These are phyloP conservation scores for Paramormyrops kingsleyae DNA, from an alignment of 2,113 vertebrate species.

Conservation along the genomic window DNA sequence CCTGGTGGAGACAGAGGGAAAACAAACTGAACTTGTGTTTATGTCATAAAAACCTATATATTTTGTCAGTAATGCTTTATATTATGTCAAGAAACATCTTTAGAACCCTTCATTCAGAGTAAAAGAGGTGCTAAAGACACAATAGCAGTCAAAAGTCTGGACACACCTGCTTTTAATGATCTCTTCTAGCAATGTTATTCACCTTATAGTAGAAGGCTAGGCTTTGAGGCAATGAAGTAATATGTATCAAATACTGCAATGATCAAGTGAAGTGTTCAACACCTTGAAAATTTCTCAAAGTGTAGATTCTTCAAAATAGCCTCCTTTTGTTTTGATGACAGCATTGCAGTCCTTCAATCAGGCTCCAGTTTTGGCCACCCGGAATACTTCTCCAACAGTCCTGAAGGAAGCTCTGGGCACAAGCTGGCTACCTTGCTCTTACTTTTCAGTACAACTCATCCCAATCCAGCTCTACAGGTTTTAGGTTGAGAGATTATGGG, in stretches of 20 bases:
- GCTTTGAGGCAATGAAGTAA: neutral
- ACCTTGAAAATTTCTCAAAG: neutral
- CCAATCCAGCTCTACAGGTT: neutral
- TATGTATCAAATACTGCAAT: neutral
- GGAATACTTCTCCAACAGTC: neutral
- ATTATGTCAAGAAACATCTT: neutral
- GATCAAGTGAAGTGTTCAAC: neutral
- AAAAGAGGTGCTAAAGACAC: neutral
- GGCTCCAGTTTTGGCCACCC: neutral
- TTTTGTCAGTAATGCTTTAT: neutral
- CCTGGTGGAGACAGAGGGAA: slow-evolving; percentile 53
- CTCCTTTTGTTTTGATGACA: neutral
- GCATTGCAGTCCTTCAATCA: neutral
- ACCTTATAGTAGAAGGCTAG: neutral
- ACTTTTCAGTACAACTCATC: neutral
- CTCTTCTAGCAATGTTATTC: neutral
- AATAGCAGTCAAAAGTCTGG: neutral
- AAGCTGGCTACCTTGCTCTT: neutral
- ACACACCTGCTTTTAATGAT: neutral
- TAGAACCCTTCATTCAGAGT: neutral
- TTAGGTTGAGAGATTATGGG: neutral
- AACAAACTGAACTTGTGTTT: neutral
- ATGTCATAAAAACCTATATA: neutral
- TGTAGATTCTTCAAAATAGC: neutral
- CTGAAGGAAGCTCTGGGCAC: neutral